Percentiles rank a stretch among this genome's conserved stretches.
Conservation (phyloP, 2,888 invertebrate species). For the Synergus gifuensis region DNA sequence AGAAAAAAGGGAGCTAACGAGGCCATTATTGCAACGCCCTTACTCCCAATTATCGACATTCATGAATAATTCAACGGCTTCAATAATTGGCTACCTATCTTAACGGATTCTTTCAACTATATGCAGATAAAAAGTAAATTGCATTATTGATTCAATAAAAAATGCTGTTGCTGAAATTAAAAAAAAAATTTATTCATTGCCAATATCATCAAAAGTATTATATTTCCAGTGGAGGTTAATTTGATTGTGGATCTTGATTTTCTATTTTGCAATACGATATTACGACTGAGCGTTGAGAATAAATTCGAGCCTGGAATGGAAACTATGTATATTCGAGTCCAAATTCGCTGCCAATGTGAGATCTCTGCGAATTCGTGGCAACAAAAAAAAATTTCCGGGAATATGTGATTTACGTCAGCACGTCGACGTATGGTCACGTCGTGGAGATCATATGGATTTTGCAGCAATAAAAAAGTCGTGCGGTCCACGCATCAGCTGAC, state of each 20-base stretch:
- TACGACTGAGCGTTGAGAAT: neutral
- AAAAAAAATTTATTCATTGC: neutral
- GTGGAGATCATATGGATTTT: constrained; percentile 26
- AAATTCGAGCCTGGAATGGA: neutral
- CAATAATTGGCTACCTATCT: constrained; percentile 12
- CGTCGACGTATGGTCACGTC: constrained; percentile 34
- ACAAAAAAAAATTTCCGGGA: constrained; percentile 20
- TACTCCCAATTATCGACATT: constrained; percentile 31
- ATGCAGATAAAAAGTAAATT: neutral
- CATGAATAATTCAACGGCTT: constrained; percentile 26
- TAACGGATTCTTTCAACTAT: neutral
- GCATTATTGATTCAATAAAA: neutral
- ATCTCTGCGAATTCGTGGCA: neutral
- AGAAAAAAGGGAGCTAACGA: constrained; percentile 20
- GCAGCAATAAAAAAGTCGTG: constrained; percentile 30
- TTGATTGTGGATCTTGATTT: constrained; percentile 10
- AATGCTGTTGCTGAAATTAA: neutral
- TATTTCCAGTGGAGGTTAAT: neutral
- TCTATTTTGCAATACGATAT: constrained; percentile 8
- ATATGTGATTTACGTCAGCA: constrained; percentile 38
- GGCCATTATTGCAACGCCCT: constrained; percentile 14
- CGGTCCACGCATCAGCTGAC: constrained; percentile 11
- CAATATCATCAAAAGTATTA: neutral
- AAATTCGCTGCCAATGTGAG: neutral
- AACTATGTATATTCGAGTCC: neutral